Evolutionary conservation across 2,888 invertebrate species (phyloP).

Genomic region (Cephalotes varians): DNA sequence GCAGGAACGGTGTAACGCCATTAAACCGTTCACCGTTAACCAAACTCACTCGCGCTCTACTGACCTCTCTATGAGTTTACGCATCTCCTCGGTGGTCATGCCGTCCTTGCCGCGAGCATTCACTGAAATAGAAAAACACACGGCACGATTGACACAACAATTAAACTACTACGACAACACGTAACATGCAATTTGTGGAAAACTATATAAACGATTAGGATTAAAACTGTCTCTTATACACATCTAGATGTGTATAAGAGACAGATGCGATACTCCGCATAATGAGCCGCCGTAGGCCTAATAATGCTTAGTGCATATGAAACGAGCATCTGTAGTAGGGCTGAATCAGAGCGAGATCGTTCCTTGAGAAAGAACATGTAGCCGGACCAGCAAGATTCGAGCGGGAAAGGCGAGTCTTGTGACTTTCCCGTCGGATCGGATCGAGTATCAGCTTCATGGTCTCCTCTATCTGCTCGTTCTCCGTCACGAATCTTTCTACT

Average conservation of each 20-base stretch:
- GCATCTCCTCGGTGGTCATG: constrained; percentile 98
- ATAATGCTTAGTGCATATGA: constrained; percentile 62
- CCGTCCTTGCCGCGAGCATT: constrained; percentile 94
- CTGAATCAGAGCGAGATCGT: constrained; percentile 45
- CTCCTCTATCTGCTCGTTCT: constrained; percentile 37
- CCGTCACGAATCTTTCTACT: constrained; percentile 81
- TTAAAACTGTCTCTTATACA: no score
- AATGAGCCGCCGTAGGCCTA: constrained; percentile 63
- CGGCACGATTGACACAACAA: constrained; percentile 87
- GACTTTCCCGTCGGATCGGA: neutral
- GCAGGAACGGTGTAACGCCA: constrained; percentile 68
- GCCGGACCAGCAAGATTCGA: constrained; percentile 9
- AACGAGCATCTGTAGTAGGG: constrained; percentile 66
- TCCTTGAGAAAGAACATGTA: constrained; percentile 8
- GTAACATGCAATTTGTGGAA: constrained; percentile 79
- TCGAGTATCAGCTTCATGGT: constrained; percentile 3
- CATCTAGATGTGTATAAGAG: no score
- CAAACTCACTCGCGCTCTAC: constrained; percentile 85
- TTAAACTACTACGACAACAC: constrained; percentile 85
- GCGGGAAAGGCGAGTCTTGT: neutral
- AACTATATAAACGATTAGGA: constrained; percentile 68
- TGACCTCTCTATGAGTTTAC: constrained; percentile 99
- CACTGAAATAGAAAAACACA: constrained; percentile 88
- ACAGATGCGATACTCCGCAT: constrained; percentile 69
- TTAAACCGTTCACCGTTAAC: constrained; percentile 68